A percentile compares a stretch with the other conserved stretches of the same genome.
Conservation (phyloP, 92 coral and sea anemone genomes). For the Phenganax marumi region DNA sequence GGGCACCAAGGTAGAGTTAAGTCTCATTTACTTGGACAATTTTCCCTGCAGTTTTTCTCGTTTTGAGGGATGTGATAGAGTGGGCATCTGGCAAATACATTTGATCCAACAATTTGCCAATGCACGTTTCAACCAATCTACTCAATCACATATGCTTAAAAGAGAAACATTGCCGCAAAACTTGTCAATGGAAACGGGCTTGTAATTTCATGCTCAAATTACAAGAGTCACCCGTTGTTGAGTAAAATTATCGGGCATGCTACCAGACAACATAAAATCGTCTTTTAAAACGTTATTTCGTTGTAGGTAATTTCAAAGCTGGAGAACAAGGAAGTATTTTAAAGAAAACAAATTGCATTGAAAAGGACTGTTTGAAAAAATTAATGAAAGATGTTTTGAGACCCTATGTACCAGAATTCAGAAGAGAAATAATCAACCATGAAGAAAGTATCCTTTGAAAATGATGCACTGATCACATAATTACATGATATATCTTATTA, state of each 20-base stretch:
- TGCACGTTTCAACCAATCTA: neutral
- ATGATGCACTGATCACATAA: neutral
- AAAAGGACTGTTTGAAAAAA: slow-evolving; percentile 70
- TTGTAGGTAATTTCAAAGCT: slow-evolving; percentile 85
- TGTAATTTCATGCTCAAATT: neutral
- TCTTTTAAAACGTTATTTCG: neutral
- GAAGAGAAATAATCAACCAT: slow-evolving; percentile 68
- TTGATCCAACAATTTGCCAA: too few species aligned
- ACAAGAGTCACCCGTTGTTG: too few species aligned
- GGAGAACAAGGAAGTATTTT: slow-evolving; percentile 92
- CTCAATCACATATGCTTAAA: neutral
- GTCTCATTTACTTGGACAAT: neutral
- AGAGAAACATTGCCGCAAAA: neutral
- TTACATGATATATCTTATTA: neutral
- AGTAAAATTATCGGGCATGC: neutral
- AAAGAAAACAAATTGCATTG: slow-evolving; percentile 79
- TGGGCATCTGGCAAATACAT: too few species aligned
- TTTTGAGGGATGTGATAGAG: too few species aligned
- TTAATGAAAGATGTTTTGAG: slow-evolving; percentile 93
- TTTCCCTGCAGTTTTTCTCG: too few species aligned
- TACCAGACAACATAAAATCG: neutral
- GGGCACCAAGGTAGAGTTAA: slow-evolving; percentile 83
- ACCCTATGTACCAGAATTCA: slow-evolving; percentile 92
- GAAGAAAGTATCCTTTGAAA: slow-evolving; percentile 89
- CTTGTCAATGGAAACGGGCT: neutral